Conservation (phyloP, 1,140 invertebrate species). For the Drosophila suzukii region DNA sequence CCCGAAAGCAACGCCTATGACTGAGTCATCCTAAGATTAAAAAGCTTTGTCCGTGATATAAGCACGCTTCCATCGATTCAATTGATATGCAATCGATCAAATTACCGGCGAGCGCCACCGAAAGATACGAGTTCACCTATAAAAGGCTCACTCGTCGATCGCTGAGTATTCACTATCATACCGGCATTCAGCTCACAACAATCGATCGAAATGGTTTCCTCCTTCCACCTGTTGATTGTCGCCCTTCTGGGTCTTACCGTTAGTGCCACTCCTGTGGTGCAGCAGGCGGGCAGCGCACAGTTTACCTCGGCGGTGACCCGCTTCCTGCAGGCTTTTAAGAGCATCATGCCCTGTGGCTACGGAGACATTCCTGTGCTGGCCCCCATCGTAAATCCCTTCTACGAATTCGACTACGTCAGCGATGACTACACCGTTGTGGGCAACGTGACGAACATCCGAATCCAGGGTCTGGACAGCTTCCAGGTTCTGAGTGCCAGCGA, state of each 20-base stretch:
- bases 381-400: conserved; percentile 33
- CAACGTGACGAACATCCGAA: conserved; percentile 58
- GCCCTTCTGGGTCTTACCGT: conserved; percentile 34
- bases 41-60: neutral
- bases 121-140: conserved; percentile 19
- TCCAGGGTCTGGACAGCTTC: conserved; percentile 58
- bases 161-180: conserved; percentile 10
- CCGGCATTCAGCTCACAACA: conserved; percentile 1
- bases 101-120: neutral
- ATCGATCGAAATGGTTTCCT: conserved; percentile 42
- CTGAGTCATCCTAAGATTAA: conserved; percentile 8
- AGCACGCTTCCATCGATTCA: neutral
- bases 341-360: conserved; percentile 65
- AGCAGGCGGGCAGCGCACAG: conserved; percentile 23
- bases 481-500: conserved; percentile 43
- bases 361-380: conserved; percentile 51
- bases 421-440: conserved; percentile 36
- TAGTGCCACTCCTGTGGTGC: conserved; percentile 28
- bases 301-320: conserved; percentile 41
- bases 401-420: conserved; percentile 23
- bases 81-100: conserved; percentile 16
- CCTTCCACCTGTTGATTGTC: conserved; percentile 30
- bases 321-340: conserved; percentile 53
- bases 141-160: conserved; percentile 15
- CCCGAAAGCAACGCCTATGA: neutral